Evolutionary conservation across 1,140 invertebrate species (phyloP).

Genomic region (Schlechtendalia chinensis): DNA sequence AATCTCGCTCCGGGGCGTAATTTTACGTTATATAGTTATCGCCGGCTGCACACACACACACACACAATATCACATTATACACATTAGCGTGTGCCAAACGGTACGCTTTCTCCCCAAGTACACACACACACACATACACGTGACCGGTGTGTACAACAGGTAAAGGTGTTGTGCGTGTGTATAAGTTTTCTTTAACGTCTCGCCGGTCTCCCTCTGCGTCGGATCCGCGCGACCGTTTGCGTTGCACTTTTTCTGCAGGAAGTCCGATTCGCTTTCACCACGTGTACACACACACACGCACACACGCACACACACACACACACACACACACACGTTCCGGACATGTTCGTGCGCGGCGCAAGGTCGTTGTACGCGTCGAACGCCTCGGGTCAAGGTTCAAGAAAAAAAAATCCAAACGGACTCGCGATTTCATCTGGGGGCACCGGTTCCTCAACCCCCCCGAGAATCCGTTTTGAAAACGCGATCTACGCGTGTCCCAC

Average conservation of each 20-base stretch:
- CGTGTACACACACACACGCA: too few relatives aligned
- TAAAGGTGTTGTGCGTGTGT: too few relatives aligned
- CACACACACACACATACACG: neutral
- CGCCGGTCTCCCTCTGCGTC: neutral
- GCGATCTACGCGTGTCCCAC: neutral
- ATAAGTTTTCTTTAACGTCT: neutral
- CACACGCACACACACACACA: too few relatives aligned
- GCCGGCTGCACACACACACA: neutral
- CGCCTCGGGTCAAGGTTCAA: neutral
- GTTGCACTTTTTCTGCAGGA: neutral
- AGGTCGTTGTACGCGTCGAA: constrained; percentile 37
- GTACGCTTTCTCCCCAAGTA: constrained; percentile 11
- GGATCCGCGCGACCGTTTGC: neutral
- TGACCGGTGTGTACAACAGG: neutral
- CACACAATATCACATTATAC: neutral
- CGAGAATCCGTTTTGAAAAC: neutral
- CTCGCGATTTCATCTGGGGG: constrained; percentile 28
- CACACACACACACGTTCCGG: neutral
- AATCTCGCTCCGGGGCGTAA: neutral
- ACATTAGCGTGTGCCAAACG: neutral
- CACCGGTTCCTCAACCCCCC: constrained; percentile 23
- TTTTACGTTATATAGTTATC: neutral
- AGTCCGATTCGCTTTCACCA: constrained; percentile 31
- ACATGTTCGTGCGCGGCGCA: neutral
- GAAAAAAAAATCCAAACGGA: neutral